Conservation (phyloP, 2,113 vertebrate genomes). For the Hypomesus transpacificus region DNA sequence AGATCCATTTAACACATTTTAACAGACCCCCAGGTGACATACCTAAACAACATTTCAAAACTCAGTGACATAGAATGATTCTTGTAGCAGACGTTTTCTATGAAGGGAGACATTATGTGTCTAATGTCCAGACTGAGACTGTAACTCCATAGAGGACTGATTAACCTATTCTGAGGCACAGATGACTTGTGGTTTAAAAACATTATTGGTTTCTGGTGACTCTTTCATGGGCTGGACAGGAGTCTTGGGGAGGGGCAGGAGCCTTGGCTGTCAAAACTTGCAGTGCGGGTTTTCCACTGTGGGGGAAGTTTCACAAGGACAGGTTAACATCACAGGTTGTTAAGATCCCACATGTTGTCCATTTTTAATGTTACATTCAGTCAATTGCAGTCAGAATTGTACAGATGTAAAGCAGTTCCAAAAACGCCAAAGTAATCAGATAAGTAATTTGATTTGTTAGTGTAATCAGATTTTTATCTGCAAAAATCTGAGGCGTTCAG, state of each 20-base stretch:
- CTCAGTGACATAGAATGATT: too few relatives aligned
- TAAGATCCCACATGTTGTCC: too few relatives aligned
- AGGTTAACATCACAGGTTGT: background rate
- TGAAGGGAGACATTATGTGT: too few relatives aligned
- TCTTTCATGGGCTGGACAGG: constrained; percentile 74
- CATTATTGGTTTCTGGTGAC: background rate
- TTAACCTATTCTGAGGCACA: constrained; percentile 5
- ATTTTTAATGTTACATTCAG: too few relatives aligned
- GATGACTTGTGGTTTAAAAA: background rate
- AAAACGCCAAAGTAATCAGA: background rate
- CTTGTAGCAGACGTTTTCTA: too few relatives aligned
- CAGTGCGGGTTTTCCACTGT: constrained; percentile 83
- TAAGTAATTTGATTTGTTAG: background rate
- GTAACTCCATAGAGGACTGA: background rate
- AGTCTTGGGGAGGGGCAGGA: constrained; percentile 83
- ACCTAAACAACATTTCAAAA: too few relatives aligned
- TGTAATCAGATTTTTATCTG: too few relatives aligned
- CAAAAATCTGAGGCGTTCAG: too few relatives aligned
- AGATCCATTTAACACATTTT: too few relatives aligned
- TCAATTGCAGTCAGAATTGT: too few relatives aligned
- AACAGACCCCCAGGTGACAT: too few relatives aligned
- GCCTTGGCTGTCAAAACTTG: constrained; percentile 84
- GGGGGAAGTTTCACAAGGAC: background rate
- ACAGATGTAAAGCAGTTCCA: background rate
- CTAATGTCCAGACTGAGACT: background rate